Base-by-base conservation (phyloP, 1,140 invertebrate species). In the Asobara japonica region DNA sequence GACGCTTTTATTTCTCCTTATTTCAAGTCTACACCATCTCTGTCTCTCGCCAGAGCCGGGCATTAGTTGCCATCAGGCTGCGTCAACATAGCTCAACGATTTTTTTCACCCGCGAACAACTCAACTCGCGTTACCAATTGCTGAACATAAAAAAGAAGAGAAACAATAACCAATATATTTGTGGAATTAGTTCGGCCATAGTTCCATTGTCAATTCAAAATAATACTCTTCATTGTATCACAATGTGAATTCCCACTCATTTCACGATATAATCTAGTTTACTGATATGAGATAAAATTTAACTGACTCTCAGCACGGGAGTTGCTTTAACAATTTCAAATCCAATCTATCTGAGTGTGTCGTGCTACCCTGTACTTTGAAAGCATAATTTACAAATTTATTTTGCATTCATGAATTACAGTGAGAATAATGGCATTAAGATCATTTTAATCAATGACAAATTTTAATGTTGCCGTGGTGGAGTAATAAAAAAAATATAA, bases 281-380 rank as follows among this genome's bases (percentile, higher is more conserved):
- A 25, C 51, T 25, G 51, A 56, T 56, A 56, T 18, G 18, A 56
- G 51, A 56, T 56, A 56, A 56, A 56, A 56, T 56, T 18, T 56
- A 25, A 56, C 22, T 56, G 51, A 25, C 22, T 25, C 51, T 25
- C 51, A 56, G 13, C 51, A 56, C 51, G 51, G 51, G 25, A 5
- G n/a, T n/a, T 56, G 13, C 5, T 10, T 56, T 11, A 22, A 56
- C 51, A 25, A 56, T 25, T 56, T 20, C 18, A 56, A 36, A n/a
- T n/a, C 31, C 31, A 36, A 36, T 36, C 31, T 36, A 36, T n/a
- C 48, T 1, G 10, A 56, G 22, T 56, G 18, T 56, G 22, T 10
- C 51, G 51, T 56, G 51, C n/a, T 56, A 13, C 25, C 51, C 20
- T 25, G 51, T 20, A 18, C 13, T 56, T 25, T 56, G 8, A 10